These are phyloP conservation scores for Pollenia griseotomentosa DNA, from an alignment of 2,888 invertebrate species.

Conservation along the genomic window DNA sequence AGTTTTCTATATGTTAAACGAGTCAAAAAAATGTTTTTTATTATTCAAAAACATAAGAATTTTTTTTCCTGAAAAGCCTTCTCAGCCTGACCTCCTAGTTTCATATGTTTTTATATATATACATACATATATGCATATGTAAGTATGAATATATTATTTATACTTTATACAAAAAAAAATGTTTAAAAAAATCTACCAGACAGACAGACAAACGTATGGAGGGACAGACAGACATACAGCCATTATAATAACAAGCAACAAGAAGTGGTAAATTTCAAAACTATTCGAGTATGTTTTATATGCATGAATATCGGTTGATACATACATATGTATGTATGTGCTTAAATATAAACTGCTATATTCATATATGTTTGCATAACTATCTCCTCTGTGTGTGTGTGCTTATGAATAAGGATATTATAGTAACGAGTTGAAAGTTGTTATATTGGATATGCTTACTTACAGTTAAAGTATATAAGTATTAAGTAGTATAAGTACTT, in stretches of 20 bases:
- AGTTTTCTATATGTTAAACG: slow-evolving; percentile 56
- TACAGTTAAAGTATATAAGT: slow-evolving; percentile 55
- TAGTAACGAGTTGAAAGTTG: slow-evolving; percentile 70
- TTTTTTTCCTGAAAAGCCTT: background rate
- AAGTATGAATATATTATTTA: background rate
- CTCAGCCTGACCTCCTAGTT: background rate
- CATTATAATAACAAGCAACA: slow-evolving; percentile 54
- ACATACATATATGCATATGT: background rate
- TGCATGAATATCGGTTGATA: slow-evolving; percentile 39
- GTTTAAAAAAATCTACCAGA: slow-evolving; percentile 10
- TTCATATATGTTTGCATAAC: background rate
- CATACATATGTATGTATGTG: background rate
- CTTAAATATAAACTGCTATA: no score
- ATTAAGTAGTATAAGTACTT: slow-evolving; percentile 28
- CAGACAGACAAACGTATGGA: background rate
- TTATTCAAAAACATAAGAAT: background rate
- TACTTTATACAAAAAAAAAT: slow-evolving; percentile 16
- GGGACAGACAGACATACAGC: background rate
- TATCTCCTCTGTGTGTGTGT: background rate
- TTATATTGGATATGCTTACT: slow-evolving; percentile 72
- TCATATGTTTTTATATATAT: background rate
- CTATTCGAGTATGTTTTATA: slow-evolving; percentile 53
- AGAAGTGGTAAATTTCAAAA: slow-evolving; percentile 61
- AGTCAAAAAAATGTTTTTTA: slow-evolving; percentile 22
- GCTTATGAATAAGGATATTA: slow-evolving; percentile 55